Evolutionary conservation across 2,888 invertebrate genomes (phyloP).

Genomic region (Heliconius aoede): DNA sequence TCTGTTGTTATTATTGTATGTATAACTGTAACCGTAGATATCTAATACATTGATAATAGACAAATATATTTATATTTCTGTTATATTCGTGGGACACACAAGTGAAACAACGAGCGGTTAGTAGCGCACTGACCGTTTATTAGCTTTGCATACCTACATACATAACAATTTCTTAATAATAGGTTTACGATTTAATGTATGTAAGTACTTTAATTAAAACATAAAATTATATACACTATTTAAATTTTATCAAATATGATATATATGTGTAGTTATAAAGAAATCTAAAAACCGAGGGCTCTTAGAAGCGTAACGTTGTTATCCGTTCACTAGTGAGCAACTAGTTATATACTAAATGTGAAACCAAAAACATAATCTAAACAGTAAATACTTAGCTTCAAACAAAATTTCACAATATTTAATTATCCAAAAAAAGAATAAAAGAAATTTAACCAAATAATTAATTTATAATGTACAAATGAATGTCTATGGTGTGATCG

Average conservation of each 20-base stretch:
- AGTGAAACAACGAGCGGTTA: too few relatives aligned
- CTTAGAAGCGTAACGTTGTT: too few relatives aligned
- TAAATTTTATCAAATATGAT: not conserved
- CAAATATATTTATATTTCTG: too few relatives aligned
- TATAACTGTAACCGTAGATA: not conserved
- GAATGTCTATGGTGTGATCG: slow-evolving; percentile 21
- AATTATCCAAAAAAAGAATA: not conserved
- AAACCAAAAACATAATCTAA: too few relatives aligned
- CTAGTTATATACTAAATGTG: too few relatives aligned
- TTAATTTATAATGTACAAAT: not conserved
- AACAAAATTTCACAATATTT: too few relatives aligned
- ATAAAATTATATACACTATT: not conserved
- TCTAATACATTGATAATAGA: slow-evolving; percentile 8
- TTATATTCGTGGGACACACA: too few relatives aligned
- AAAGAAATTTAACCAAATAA: not conserved
- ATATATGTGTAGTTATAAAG: not conserved
- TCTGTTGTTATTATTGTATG: not conserved
- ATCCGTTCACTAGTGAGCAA: too few relatives aligned
- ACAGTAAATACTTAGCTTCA: too few relatives aligned
- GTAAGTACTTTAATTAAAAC: not conserved
- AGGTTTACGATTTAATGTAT: not conserved
- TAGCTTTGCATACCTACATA: too few relatives aligned
- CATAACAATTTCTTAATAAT: not conserved
- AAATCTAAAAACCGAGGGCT: too few relatives aligned
- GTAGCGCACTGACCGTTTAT: too few relatives aligned